These are phyloP conservation scores for Drosophila nr. perissopoda DNA, from an alignment of 2,888 invertebrate genomes.

Conservation along the genomic window DNA sequence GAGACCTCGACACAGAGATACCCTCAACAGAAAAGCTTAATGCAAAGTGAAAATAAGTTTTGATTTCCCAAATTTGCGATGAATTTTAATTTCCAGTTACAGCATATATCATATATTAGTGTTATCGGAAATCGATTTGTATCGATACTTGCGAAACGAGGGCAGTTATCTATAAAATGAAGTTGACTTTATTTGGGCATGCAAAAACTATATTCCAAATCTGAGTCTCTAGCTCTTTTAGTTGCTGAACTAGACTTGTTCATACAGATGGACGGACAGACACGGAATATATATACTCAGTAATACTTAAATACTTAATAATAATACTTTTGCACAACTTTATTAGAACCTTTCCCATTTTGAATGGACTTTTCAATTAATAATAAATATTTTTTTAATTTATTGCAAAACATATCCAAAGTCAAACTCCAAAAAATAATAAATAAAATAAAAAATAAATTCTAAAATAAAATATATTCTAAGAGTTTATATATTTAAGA, in stretches of 20 bases:
- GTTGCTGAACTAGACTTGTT: background rate
- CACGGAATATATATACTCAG: no score
- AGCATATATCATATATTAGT: background rate
- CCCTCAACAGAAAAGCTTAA: background rate
- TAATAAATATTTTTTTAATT: background rate
- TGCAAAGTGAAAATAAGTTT: background rate
- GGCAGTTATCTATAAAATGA: background rate
- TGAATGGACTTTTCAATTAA: background rate
- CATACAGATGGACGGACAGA: background rate
- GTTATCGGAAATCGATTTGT: background rate
- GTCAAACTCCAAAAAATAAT: background rate
- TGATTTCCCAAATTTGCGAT: background rate
- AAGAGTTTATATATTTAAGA: background rate
- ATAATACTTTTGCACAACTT: no score
- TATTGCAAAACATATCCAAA: no score
- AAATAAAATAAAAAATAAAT: no score
- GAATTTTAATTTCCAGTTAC: background rate
- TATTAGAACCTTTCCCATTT: background rate
- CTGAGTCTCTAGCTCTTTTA: background rate
- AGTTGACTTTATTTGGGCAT: background rate
- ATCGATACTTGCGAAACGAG: background rate
- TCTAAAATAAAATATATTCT: background rate
- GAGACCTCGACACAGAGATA: background rate
- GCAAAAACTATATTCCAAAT: background rate
- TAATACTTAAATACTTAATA: no score